Evolutionary conservation across 1,140 invertebrate species (phyloP), one percentile per base, ranked within the genome.

Genomic region (Temnothorax curvispinosus): DNA sequence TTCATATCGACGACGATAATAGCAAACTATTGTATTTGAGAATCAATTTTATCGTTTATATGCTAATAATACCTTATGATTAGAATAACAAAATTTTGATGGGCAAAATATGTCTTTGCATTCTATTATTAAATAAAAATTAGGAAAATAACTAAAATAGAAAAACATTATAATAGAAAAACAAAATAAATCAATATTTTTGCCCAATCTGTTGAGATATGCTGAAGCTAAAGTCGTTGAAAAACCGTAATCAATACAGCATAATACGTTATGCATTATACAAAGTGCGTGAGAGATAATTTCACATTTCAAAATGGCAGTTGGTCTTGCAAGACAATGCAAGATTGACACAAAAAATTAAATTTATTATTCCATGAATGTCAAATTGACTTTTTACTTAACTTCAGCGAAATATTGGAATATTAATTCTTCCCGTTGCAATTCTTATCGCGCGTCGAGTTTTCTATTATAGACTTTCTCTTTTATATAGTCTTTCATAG

Each of bases 301-400:
- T 50, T 69, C 50, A 69, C 11, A 18, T 50, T 69, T 69, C 41
- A 15, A 69, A 69, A 69, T 67, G 41, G 64, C 64, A 65, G 64
- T 21, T 69, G 41, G 9, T 11, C 21, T 69, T 69, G 21, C 21
- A 32, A 69, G 38, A 44, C 38, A 21, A 69, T 50, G 13, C 41
- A 13, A 47, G 65, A 50, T 50, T 69, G 65, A 69, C 64, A 21
- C 13, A 8, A 9, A 3, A 69, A 21, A 69, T 69, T 47, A 13
- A 50, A 47, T 50, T 69, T 50, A 18, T 44, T 11, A 67, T 9
- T 67, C 38, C n/a, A 6, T 15, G 13, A 69, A 69, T 69, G 13
- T 18, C 21, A 50, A 47, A 69, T 47, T 47, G 21, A 69, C 2
- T 50, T 47, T 69, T 47, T 50, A 18, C 44, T 47, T 8, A 50